These are phyloP conservation scores for Labroides dimidiatus DNA, from an alignment of 2,797 vertebrate genomes.

Conservation along the genomic window DNA sequence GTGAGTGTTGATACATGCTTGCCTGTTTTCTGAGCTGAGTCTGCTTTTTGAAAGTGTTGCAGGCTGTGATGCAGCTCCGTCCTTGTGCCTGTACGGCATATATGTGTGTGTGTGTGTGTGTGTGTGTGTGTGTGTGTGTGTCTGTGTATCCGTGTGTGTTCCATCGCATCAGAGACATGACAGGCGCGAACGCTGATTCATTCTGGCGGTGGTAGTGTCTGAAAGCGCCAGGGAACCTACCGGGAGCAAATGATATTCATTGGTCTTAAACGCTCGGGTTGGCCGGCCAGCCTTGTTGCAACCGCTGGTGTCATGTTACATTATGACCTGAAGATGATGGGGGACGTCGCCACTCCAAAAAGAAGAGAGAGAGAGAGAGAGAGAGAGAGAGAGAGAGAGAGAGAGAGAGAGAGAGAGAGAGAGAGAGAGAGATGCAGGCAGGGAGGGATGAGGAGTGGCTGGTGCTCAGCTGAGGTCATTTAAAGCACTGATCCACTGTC, in stretches of 20 bases:
- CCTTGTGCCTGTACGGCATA: constrained; percentile 5
- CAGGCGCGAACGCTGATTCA: constrained; percentile 79
- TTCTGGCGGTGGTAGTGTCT: constrained; percentile 76
- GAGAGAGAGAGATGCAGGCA: constrained; percentile 22
- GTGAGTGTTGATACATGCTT: constrained; percentile 49
- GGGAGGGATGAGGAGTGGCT: constrained; percentile 29
- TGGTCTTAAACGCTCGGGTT: constrained; percentile 83
- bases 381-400: constrained; percentile 19
- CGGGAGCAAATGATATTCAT: constrained; percentile 86
- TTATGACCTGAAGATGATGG: constrained; percentile 82
- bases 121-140: constrained; percentile 28
- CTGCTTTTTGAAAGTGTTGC: constrained; percentile 38
- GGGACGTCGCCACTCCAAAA: constrained; percentile 61
- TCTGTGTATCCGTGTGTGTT: constrained; percentile 57
- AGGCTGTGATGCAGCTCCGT: constrained; percentile 13
- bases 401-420: constrained; percentile 8
- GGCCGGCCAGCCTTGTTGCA: constrained; percentile 75
- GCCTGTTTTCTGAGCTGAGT: constrained; percentile 34
- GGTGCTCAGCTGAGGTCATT: constrained; percentile 50
- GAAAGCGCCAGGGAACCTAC: constrained; percentile 76
- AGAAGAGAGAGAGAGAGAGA: constrained; percentile 22
- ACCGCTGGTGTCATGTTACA: constrained; percentile 83
- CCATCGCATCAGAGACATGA: constrained; percentile 74
- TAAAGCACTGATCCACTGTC: constrained; percentile 36
- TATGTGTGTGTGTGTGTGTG: constrained; percentile 15